These are phyloP conservation scores for Oithona nana DNA, from an alignment of 2,888 invertebrate genomes.

Conservation along the genomic window DNA sequence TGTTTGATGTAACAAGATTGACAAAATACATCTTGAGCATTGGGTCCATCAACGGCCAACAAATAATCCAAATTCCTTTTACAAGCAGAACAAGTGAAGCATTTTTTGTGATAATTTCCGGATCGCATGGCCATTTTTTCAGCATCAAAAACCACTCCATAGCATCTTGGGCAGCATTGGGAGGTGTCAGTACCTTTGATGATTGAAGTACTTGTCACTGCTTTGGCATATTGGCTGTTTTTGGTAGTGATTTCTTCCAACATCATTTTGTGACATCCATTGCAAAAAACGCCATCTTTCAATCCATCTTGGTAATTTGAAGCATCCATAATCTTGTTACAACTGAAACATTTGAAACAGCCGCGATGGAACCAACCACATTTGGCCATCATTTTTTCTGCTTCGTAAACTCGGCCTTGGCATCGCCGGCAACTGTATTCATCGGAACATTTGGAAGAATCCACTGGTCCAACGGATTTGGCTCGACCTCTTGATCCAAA, in stretches of 20 bases:
- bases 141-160: conserved; percentile 1
- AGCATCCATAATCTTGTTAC: conserved; percentile 54
- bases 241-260: background rate
- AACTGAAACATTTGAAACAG: background rate
- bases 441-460: background rate
- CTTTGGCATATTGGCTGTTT: background rate
- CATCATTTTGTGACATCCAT: background rate
- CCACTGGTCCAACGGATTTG: background rate
- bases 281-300: background rate
- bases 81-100: background rate
- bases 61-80: background rate
- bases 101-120: background rate
- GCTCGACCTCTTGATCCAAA: background rate
- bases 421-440: background rate
- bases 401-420: background rate
- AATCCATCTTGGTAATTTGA: conserved; percentile 56
- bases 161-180: background rate
- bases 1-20: background rate
- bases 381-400: conserved; percentile 4
- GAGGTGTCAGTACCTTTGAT: background rate
- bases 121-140: background rate
- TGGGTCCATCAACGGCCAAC: background rate
- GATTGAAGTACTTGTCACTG: background rate
- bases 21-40: background rate
- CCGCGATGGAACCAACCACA: background rate